These are phyloP conservation scores for Ochotona princeps DNA, from an alignment of 2,113 vertebrate genomes.

Conservation along the genomic window DNA sequence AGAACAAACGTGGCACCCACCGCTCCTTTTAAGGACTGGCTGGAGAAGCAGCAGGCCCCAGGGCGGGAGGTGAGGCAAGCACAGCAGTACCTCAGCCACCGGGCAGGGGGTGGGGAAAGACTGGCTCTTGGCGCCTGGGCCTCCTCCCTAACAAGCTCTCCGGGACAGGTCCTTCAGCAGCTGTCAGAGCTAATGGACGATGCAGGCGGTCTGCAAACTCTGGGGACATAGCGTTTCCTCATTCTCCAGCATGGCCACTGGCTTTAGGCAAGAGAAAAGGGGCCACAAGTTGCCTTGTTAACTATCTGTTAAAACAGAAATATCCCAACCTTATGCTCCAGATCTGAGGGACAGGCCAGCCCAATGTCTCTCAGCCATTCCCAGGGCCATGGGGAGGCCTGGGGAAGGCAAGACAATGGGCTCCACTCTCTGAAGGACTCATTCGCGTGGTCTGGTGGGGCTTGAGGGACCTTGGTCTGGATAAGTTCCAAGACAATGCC, in stretches of 20 bases:
- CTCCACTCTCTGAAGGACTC: not conserved
- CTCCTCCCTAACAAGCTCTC: conserved; percentile 61
- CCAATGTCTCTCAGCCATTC: not conserved
- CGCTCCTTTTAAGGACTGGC: conserved; percentile 81
- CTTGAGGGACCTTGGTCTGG: not conserved
- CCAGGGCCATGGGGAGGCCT: not conserved
- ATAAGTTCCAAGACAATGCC: not conserved
- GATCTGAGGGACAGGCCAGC: conserved; percentile 7
- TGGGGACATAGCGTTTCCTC: conserved; percentile 26
- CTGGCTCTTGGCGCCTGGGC: not conserved
- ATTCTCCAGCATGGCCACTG: not conserved
- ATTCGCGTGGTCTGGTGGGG: not conserved
- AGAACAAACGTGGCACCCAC: conserved; percentile 70
- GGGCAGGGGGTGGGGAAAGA: not conserved
- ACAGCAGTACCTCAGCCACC: conserved; percentile 41
- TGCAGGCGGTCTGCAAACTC: conserved; percentile 24
- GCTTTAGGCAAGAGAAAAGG: conserved; percentile 14
- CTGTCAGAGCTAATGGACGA: conserved; percentile 55
- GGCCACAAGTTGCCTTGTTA: conserved; percentile 49
- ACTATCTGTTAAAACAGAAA: conserved; percentile 52
- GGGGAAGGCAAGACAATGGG: not conserved
- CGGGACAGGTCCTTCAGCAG: not conserved
- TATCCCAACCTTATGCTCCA: not conserved
- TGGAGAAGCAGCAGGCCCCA: conserved; percentile 44
- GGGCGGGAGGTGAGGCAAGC: conserved; percentile 55